Evolutionary conservation across 2,113 vertebrate species (phyloP).

Genomic region (Theropithecus gelada): DNA sequence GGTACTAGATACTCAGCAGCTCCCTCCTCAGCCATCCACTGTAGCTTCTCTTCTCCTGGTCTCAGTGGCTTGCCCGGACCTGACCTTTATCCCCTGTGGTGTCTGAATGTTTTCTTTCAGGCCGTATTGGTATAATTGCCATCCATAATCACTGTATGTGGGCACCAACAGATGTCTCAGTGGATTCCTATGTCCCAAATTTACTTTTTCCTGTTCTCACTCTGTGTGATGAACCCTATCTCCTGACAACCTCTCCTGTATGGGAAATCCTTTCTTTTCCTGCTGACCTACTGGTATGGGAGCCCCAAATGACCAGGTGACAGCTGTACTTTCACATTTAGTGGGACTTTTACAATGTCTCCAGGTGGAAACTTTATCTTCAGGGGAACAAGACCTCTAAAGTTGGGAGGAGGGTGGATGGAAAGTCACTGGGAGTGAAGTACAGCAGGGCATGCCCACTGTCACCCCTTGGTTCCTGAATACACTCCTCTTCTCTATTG

Average conservation of each 20-base stretch:
- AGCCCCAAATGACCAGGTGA: neutral
- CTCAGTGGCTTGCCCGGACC: no score
- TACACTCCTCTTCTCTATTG: neutral
- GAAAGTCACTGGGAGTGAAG: neutral
- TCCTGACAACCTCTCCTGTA: neutral
- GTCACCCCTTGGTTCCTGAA: neutral
- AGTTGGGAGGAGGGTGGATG: no score
- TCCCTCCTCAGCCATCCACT: no score
- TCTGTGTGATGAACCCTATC: neutral
- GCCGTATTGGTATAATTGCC: no score
- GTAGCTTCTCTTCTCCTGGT: no score
- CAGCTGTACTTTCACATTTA: neutral
- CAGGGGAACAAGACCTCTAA: neutral
- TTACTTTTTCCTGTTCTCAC: neutral
- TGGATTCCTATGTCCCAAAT: neutral
- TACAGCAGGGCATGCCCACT: no score
- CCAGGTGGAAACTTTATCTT: neutral
- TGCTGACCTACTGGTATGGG: neutral
- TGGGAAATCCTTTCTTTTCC: neutral
- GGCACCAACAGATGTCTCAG: no score
- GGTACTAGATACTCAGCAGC: no score
- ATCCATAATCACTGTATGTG: no score
- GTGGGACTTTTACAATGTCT: neutral
- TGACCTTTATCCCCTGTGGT: no score
- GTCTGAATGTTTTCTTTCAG: no score